Evolutionary conservation across 2,113 vertebrate genomes (phyloP), one percentile per base, ranked within the genome.

Genomic region (Macquaria australasica): DNA sequence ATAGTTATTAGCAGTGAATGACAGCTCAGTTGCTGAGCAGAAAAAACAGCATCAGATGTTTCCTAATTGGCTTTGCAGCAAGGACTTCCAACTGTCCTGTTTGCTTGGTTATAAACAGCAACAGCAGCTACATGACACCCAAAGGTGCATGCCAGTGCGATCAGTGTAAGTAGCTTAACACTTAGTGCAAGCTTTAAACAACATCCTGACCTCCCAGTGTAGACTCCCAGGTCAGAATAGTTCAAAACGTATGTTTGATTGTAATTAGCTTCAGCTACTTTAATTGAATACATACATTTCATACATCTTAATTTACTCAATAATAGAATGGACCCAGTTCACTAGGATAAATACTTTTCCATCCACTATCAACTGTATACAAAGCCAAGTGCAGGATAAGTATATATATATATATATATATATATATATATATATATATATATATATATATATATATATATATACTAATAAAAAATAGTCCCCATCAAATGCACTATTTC

Each of bases 91-190:
- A 39, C 41, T 39, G 56, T 39, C 34, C 78, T 72, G 34, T 63
- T 48, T 81, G 23, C 64, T 59, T 31, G 74, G 82, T 66, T 84
- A 84, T 84, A 84, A 84, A 73, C 68, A 78, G 82, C 82, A 71
- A 45, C 73, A 63, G 58, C 81, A 55, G 82, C 50, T 73, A 84
- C 68, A 64, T 77, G 82, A 84, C 48, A 77, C 74, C 56, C 75
- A 59, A 12, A 23, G 28, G 28, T 10, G 25, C 37, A 56, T 77
- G 20, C 74, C 74, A 50, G 31, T 41, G 43, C 55, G 37, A 18
- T 37, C 51, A 31, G 23, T 41, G 16, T 53, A 6, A 39, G 72
- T n/a, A 51, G 81, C 81, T 31, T 66, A 16, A 12, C n/a, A 34
- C 62, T 21, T 15, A 31, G 23, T 41, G 63, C 76, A 43, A 34